Base-by-base conservation (phyloP, 2,797 vertebrate species). In the Mormyrops attenuatus region DNA sequence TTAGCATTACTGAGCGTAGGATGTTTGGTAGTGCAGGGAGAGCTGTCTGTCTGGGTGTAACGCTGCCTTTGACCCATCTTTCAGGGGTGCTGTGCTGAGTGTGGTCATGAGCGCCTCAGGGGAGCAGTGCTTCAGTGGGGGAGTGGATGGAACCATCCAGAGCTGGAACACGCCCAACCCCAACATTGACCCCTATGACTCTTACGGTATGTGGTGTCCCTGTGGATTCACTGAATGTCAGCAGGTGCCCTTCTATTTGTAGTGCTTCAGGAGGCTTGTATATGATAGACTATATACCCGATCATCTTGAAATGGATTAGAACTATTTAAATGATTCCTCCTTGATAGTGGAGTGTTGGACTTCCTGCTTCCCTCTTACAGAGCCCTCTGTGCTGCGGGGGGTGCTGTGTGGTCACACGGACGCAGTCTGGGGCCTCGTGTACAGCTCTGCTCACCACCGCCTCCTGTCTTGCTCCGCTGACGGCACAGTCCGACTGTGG, bases 81-180 rank as follows among this genome's bases (percentile, higher is more conserved):
- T 92, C 91, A 99, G 98, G 94, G 98, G 98, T 2, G 97, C 99
- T 2, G 99, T 99, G 53, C 95, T 99, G 50, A 98, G 98, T 92
- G 98, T 99, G 90, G 98, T 98, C 55, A 98, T 99, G 97, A 99
- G 98, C 94, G 97, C 94, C 88, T 97, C 94, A 6, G 99, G 99
- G 15, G 99, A 99, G 3, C 98, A 99, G 95, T 99, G 99, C 94
- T 99, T 97, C 93, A 99, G 99, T 9, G 99, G 99, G 0, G 98
- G 98, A 4, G 94, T 97, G 0, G 99, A 99, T 2, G 98, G 97
- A n/a, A 96, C 97, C 87, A 99, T 99, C 91, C 98, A 99, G 94
- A 97, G 98, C 94, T 99, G 99, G 99, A 99, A 96, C 94, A 99
- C 96, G 55, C 97, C 98, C 88, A 99, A 97, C 89, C 97, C 98